These are phyloP conservation scores for Scrobipalpa costella DNA, from an alignment of 2,888 invertebrate genomes.

Conservation along the genomic window DNA sequence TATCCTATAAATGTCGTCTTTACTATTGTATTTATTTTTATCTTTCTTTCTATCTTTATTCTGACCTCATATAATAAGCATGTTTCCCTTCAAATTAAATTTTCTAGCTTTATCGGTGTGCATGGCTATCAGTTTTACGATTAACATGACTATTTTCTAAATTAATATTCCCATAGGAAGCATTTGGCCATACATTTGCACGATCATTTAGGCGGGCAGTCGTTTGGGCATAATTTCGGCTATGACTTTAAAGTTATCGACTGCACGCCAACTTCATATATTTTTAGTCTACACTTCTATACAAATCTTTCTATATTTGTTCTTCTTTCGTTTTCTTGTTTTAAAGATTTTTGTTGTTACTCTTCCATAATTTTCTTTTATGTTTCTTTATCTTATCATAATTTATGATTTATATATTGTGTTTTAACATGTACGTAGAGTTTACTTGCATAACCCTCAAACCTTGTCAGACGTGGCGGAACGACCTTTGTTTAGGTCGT, in stretches of 20 bases:
- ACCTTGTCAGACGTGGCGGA: too few relatives aligned
- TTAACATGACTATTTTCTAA: constrained; percentile 57
- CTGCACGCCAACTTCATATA: constrained; percentile 64
- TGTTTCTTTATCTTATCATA: too few relatives aligned
- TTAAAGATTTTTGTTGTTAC: not conserved
- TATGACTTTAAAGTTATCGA: constrained; percentile 49
- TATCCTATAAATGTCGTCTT: constrained; percentile 50
- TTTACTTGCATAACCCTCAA: too few relatives aligned
- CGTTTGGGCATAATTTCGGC: constrained; percentile 47
- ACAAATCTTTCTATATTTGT: constrained; percentile 30
- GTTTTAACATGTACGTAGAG: too few relatives aligned
- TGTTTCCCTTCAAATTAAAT: constrained; percentile 53
- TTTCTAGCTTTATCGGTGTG: constrained; percentile 68
- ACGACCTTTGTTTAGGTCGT: too few relatives aligned
- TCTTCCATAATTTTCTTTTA: not conserved
- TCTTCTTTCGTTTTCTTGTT: not conserved
- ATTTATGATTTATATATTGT: too few relatives aligned
- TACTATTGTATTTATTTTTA: constrained; percentile 51
- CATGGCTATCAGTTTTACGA: constrained; percentile 68
- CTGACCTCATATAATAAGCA: constrained; percentile 77
- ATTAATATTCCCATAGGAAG: constrained; percentile 50
- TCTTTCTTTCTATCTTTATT: constrained; percentile 51
- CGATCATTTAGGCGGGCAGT: constrained; percentile 69
- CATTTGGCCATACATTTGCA: constrained; percentile 61
- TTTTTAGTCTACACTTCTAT: constrained; percentile 73